Percentiles rank a stretch among this genome's conserved stretches.
Conservation (phyloP, 2,113 vertebrate genomes). For the Potamarius usumacintae region DNA sequence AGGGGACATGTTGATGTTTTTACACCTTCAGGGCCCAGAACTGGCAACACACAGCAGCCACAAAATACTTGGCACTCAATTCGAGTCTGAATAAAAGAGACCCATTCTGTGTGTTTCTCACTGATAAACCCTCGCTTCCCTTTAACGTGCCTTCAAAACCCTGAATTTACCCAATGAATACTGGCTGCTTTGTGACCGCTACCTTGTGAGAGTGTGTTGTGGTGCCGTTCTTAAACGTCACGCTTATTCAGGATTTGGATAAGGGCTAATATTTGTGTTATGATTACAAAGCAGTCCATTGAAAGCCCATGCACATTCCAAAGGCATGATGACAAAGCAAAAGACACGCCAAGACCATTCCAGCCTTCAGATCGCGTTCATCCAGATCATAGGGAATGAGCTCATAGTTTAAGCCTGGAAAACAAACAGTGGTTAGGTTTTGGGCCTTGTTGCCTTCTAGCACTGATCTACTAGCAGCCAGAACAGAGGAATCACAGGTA, state of each 20-base stretch:
- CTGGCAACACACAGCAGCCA: conserved; percentile 62
- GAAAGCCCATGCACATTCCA: conserved; percentile 47
- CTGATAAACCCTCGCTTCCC: conserved; percentile 55
- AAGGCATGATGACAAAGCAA: conserved; percentile 46
- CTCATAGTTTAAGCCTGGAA: conserved; percentile 42
- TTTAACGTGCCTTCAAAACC: conserved; percentile 48
- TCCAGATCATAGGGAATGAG: conserved; percentile 39
- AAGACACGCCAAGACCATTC: conserved; percentile 37
- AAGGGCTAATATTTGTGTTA: conserved; percentile 34
- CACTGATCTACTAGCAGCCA: background rate
- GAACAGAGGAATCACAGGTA: background rate
- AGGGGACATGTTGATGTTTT: conserved; percentile 50
- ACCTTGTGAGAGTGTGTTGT: background rate
- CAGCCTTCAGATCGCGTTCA: conserved; percentile 34
- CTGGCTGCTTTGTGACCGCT: conserved; percentile 44
- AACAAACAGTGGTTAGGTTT: conserved; percentile 41
- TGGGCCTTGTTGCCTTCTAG: background rate
- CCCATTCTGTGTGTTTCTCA: conserved; percentile 66
- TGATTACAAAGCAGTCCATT: conserved; percentile 42
- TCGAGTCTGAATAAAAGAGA: conserved; percentile 66
- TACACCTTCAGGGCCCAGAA: conserved; percentile 55
- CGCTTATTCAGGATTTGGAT: conserved; percentile 18
- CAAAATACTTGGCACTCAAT: conserved; percentile 67
- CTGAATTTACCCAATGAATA: conserved; percentile 56
- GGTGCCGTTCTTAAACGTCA: conserved; percentile 7